Evolutionary conservation across 2,888 invertebrate genomes (phyloP), one percentile per base, ranked within the genome.

Genomic region (Octodonta nipae): DNA sequence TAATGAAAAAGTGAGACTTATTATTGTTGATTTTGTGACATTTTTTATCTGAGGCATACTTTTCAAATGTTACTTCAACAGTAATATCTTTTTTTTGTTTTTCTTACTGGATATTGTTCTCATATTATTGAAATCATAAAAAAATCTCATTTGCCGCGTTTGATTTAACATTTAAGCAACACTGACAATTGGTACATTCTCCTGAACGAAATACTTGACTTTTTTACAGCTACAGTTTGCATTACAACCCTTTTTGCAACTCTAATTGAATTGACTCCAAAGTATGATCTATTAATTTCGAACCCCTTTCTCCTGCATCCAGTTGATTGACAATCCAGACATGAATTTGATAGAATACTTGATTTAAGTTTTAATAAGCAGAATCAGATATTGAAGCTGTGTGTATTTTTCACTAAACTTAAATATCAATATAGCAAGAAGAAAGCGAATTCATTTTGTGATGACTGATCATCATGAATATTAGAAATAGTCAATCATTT

Each of bases 181-280:
- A 28, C 28, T 28, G 28, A 15, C 28, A 28, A 28, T 28, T 28
- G 28, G 28, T 13, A 28, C 28, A 14, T 28, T 4, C 28, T 28
- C 13, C 4, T 28, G 28, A 28, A 28, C 28, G 13, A 28, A 28
- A 14, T 28, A 28, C 10, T 13, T 14, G 20, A 20, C 20, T 20
- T n/a, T 20, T 20, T 20, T 20, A 20, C 20, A 20, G 20, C n/a
- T 20, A 20, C 20, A 20, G n/a, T 20, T n/a, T 20, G 20, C 20
- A 20, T 20, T 20, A 20, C 20, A 20, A 20, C 20, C 20, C 20
- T 20, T 20, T 20, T 20, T 20, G 20, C 20, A 20, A 20, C n/a
- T 20, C n/a, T n/a, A 20, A 20, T 6, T 7, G n/a, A 20, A 20
- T 20, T n/a, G 20, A 20, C 20, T 20, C 20, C 20, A 20, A 20